A percentile compares a stretch with the other conserved stretches of the same genome.
Conservation (phyloP, 2,797 vertebrate species). For the Paguma larvata region DNA sequence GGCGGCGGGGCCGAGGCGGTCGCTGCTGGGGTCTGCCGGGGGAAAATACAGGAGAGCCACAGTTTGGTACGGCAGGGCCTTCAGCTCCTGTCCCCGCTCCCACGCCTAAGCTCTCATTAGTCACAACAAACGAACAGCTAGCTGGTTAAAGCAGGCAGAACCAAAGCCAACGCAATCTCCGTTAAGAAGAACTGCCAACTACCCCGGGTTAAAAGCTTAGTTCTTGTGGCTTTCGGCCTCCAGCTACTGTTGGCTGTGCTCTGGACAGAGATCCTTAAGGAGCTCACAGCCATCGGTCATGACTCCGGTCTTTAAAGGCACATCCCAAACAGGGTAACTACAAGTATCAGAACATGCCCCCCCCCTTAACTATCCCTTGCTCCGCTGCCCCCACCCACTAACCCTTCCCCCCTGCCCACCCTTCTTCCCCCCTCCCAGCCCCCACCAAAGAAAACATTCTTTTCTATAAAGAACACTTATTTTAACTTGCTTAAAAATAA, state of each 20-base stretch:
- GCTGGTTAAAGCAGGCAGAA: slow-evolving; percentile 87
- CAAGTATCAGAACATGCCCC: background rate
- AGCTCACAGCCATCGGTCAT: background rate
- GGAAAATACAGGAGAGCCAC: slow-evolving; percentile 88
- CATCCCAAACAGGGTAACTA: background rate
- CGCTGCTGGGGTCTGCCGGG: slow-evolving; percentile 93
- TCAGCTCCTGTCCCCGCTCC: slow-evolving; percentile 77
- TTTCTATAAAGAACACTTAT: background rate
- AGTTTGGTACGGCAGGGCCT: slow-evolving; percentile 85
- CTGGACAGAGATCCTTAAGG: background rate
- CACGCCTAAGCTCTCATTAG: slow-evolving; percentile 87
- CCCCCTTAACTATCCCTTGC: too few species aligned
- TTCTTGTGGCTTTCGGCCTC: slow-evolving; percentile 75
- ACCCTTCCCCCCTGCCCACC: background rate
- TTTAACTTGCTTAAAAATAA: background rate
- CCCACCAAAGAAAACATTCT: background rate
- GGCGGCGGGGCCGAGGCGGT: slow-evolving; percentile 93
- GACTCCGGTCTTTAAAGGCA: background rate
- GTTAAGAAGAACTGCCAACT: slow-evolving; percentile 80
- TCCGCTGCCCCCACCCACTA: background rate
- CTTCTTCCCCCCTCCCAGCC: background rate
- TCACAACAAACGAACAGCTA: slow-evolving; percentile 88
- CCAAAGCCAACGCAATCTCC: slow-evolving; percentile 84
- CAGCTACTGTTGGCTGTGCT: slow-evolving; percentile 43
- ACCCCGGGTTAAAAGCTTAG: slow-evolving; percentile 83